Conservation (phyloP, 2,888 invertebrate genomes). For the Apodemia zela region DNA sequence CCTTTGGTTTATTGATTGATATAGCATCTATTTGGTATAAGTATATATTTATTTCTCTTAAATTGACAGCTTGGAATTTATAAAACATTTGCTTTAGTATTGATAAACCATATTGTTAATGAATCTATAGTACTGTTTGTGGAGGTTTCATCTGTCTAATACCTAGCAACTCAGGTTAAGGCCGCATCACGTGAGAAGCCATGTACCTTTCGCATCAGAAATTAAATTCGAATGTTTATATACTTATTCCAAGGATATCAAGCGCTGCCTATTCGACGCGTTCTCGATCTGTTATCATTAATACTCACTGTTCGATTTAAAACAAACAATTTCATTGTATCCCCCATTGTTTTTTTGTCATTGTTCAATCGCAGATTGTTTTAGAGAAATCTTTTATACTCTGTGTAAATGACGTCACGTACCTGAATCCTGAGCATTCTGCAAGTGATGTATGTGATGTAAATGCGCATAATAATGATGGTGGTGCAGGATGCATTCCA, state of each 20-base stretch:
- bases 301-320: conserved; percentile 54
- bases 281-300: conserved; percentile 58
- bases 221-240: conserved; percentile 38
- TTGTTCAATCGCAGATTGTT: conserved; percentile 44
- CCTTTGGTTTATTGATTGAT: too few relatives aligned
- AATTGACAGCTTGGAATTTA: too few relatives aligned
- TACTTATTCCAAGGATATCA: conserved; percentile 44
- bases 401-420: conserved; percentile 31
- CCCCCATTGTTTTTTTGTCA: conserved; percentile 44
- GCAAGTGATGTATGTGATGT: conserved; percentile 85
- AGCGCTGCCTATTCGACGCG: conserved; percentile 34
- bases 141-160: background rate
- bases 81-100: too few relatives aligned
- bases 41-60: too few relatives aligned
- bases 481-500: conserved; percentile 88
- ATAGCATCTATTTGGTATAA: too few relatives aligned
- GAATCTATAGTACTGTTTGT: background rate
- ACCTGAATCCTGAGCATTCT: conserved; percentile 84
- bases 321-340: conserved; percentile 63
- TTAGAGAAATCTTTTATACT: conserved; percentile 34
- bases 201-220: conserved; percentile 37
- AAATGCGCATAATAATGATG: conserved; percentile 87
- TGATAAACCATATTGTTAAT: background rate
- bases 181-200: conserved; percentile 42
- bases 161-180: conserved; percentile 52